These are phyloP conservation scores for Trachelus troglodyta DNA, from an alignment of 2,888 invertebrate genomes.

Conservation along the genomic window DNA sequence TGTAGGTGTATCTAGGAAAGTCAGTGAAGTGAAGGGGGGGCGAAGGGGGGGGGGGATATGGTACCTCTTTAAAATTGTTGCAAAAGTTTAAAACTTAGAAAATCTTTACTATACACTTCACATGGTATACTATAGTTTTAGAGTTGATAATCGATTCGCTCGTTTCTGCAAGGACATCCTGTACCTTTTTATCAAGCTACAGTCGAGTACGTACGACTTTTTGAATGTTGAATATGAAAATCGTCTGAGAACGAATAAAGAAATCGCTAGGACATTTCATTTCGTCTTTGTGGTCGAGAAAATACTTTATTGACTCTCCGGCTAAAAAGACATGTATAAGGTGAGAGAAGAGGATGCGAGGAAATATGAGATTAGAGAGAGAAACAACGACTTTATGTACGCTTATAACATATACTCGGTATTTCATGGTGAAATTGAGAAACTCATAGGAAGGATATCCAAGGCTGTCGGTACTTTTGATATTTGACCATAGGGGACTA, in stretches of 20 bases:
- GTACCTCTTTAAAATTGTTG: background rate
- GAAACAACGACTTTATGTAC: background rate
- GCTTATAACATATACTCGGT: background rate
- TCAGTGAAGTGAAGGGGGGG: background rate
- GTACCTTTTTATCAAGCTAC: constrained; percentile 7
- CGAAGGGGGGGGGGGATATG: too few species aligned
- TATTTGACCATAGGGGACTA: constrained; percentile 35
- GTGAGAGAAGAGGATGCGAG: background rate
- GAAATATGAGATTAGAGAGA: background rate
- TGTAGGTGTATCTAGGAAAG: background rate
- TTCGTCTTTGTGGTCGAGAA: background rate
- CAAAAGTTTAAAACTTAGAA: constrained; percentile 31
- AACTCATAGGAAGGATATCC: background rate
- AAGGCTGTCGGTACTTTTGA: constrained; percentile 44
- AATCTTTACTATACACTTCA: constrained; percentile 27
- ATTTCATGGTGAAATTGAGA: background rate
- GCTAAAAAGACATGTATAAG: background rate
- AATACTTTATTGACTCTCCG: background rate
- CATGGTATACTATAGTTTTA: constrained; percentile 37
- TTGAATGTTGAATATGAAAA: background rate
- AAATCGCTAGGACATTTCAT: background rate
- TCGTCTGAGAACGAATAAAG: too few species aligned
- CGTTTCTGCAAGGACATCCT: constrained; percentile 24
- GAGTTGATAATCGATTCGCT: constrained; percentile 42
- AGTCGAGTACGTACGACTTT: background rate